phyloP scores from a whole-genome alignment of 53 echinoderm and acorn worm species.

The Crossaster papposus region DNA sequence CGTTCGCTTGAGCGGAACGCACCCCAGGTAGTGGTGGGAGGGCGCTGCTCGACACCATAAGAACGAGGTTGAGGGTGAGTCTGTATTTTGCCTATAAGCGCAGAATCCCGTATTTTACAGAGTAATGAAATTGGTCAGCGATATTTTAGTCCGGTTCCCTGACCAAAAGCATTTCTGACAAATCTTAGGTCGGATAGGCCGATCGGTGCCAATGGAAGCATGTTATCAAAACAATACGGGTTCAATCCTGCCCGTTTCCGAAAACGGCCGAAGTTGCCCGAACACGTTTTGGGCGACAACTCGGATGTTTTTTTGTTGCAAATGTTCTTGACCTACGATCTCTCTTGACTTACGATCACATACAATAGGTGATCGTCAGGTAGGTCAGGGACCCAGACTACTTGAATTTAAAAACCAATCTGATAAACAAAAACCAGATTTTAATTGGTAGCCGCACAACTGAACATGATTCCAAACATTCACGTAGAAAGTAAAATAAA shows the following conservation, averaged over 20 bases:
- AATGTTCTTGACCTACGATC: not conserved
- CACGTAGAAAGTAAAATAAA: no score
- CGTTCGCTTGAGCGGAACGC: no score
- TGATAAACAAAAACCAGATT: no score
- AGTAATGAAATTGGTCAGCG: no score
- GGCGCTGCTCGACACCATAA: no score
- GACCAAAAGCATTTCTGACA: not conserved
- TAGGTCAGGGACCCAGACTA: not conserved
- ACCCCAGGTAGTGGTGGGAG: no score
- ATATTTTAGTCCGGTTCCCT: no score
- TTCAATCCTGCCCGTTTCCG: not conserved
- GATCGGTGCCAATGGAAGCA: not conserved
- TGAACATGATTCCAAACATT: no score
- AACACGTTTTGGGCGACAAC: not conserved
- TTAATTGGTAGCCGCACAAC: no score
- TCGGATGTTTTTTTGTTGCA: not conserved
- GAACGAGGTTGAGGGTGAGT: no score
- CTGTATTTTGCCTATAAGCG: no score
- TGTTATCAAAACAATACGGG: not conserved
- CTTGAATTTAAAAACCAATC: not conserved
- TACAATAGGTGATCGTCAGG: not conserved
- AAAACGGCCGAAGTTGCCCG: not conserved
- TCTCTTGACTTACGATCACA: not conserved
- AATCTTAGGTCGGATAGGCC: not conserved
- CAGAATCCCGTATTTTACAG: no score